Evolutionary conservation across 2,113 vertebrate genomes (phyloP).

Genomic region (Cyphomyrus discorhynchus): DNA sequence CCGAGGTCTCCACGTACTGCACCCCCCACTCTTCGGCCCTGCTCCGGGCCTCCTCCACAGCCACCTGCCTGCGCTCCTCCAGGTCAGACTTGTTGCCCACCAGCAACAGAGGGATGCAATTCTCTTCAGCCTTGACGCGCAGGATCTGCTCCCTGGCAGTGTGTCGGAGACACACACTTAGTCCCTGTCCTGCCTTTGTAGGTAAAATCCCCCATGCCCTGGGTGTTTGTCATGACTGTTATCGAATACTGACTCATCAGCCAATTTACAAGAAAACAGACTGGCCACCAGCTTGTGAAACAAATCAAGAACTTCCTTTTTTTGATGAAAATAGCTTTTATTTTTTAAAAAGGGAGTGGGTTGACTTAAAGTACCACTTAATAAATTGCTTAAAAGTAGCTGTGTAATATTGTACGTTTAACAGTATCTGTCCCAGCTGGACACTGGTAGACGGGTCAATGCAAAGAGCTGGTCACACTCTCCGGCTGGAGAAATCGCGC

Average conservation of each 20-base stretch:
- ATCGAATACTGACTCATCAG: neutral
- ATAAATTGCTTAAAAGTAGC: neutral
- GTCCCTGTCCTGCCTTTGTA: neutral
- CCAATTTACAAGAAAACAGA: neutral
- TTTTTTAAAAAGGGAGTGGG: neutral
- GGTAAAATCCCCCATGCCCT: too few relatives aligned
- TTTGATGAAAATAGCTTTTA: neutral
- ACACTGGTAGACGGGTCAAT: neutral
- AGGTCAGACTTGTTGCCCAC: constrained; percentile 96
- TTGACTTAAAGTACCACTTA: neutral
- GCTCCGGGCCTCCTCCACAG: constrained; percentile 70
- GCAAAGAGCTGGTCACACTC: neutral
- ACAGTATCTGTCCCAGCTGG: neutral
- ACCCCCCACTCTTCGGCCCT: constrained; percentile 83
- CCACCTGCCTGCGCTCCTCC: constrained; percentile 85
- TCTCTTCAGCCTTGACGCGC: constrained; percentile 89
- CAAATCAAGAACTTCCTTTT: neutral
- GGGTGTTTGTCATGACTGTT: neutral
- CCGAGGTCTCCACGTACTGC: constrained; percentile 95
- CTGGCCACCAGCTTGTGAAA: neutral
- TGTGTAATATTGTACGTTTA: neutral
- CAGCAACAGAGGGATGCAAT: constrained; percentile 81
- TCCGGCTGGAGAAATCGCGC: neutral
- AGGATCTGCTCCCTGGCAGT: constrained; percentile 86
- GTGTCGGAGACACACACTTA: neutral